Evolutionary conservation across 2,113 vertebrate genomes (phyloP).

Genomic region (Eretmochelys imbricata): DNA sequence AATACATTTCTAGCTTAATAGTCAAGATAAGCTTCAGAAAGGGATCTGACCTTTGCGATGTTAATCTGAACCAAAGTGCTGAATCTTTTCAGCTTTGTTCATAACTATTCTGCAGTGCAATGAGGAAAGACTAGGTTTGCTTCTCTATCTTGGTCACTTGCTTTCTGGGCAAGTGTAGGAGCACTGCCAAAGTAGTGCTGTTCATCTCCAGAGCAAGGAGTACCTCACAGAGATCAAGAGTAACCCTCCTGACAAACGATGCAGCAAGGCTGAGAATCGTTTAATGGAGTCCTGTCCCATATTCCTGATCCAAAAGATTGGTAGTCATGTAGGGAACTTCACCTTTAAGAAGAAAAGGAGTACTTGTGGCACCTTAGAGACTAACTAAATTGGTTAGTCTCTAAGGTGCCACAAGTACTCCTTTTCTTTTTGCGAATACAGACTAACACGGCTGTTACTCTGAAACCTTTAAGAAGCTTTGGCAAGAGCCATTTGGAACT

Average conservation of each 20-base stretch:
- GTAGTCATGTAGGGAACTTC: too few relatives aligned
- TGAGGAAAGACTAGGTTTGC: background rate
- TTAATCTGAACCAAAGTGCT: background rate
- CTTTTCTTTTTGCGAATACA: too few relatives aligned
- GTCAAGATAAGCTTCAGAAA: background rate
- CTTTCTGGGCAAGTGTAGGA: background rate
- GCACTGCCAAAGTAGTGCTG: background rate
- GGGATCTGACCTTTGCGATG: background rate
- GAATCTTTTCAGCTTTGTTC: background rate
- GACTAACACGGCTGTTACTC: too few relatives aligned
- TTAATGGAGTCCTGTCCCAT: background rate
- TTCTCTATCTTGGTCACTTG: background rate
- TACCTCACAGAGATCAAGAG: background rate
- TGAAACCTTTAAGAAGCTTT: too few relatives aligned
- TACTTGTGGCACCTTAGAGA: too few relatives aligned
- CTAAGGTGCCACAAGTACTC: too few relatives aligned
- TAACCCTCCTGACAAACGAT: background rate
- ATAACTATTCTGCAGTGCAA: background rate
- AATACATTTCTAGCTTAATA: background rate
- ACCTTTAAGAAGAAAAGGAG: too few relatives aligned
- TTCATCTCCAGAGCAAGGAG: background rate
- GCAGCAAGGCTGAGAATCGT: background rate
- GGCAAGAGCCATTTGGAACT: too few relatives aligned
- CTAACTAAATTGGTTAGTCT: too few relatives aligned
- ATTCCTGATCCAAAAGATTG: background rate